Conservation (phyloP, 2,888 invertebrate species). For the Eudemis profundana region DNA sequence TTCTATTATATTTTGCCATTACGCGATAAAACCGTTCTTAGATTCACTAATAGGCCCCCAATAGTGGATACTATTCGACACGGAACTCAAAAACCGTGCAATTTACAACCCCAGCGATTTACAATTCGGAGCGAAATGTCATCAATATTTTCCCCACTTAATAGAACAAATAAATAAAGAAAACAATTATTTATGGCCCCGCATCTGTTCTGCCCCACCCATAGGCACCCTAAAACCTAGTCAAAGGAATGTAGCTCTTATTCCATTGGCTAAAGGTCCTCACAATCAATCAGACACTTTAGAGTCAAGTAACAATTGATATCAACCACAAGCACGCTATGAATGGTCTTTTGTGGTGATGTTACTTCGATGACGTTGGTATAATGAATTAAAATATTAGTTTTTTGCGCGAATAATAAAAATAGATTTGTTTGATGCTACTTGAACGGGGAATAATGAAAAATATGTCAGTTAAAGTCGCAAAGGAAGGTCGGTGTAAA, state of each 20-base stretch:
- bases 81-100: constrained; percentile 8
- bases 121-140: constrained; percentile 35
- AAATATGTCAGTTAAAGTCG: too few species aligned
- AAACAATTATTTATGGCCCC: constrained; percentile 45
- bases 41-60: neutral
- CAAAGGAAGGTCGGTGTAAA: too few species aligned
- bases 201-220: constrained; percentile 78
- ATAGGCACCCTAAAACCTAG: constrained; percentile 55
- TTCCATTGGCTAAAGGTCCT: neutral
- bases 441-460: too few species aligned
- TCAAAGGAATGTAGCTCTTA: neutral
- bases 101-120: constrained; percentile 29
- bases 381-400: constrained; percentile 36
- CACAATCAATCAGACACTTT: neutral
- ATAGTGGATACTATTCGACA: constrained; percentile 1
- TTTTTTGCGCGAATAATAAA: constrained; percentile 15
- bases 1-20: too few species aligned
- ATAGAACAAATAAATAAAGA: constrained; percentile 38
- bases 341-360: constrained; percentile 34
- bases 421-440: constrained; percentile 6
- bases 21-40: too few species aligned
- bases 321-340: constrained; percentile 26
- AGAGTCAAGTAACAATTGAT: constrained; percentile 24
- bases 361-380: constrained; percentile 29
- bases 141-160: constrained; percentile 36